A percentile compares a stretch with the other conserved stretches of the same genome.
phyloP scores from a whole-genome alignment of 2,113 vertebrate species.

The Neoarius graeffei region DNA sequence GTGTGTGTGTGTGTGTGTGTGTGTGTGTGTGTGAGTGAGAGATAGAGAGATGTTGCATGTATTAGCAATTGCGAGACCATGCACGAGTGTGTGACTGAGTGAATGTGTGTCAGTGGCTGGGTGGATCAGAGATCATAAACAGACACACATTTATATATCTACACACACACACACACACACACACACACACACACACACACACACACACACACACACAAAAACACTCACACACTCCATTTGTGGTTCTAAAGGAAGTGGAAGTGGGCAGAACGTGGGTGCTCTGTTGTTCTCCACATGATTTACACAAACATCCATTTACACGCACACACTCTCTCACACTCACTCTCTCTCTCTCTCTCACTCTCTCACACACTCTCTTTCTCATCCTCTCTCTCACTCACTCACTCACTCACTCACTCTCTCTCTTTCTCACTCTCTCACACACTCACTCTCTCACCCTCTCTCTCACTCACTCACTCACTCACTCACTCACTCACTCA shows the following conservation, averaged over 20 bases:
- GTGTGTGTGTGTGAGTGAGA: background rate
- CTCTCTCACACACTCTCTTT: background rate
- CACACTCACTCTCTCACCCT: too few species aligned
- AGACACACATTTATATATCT: constrained; percentile 41
- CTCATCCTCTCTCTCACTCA: background rate
- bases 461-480: too few species aligned
- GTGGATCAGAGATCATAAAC: constrained; percentile 49
- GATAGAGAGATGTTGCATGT: too few species aligned
- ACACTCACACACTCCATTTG: constrained; percentile 17
- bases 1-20: constrained; percentile 14
- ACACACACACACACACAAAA: constrained; percentile 25
- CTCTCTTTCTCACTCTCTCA: too few species aligned
- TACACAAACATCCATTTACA: constrained; percentile 24
- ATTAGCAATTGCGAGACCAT: too few species aligned
- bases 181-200: background rate
- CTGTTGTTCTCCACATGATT: constrained; percentile 35
- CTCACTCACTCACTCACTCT: too few species aligned
- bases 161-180: constrained; percentile 20
- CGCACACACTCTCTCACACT: background rate
- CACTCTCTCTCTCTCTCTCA: background rate
- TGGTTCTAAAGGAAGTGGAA: constrained; percentile 53
- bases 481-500: too few species aligned
- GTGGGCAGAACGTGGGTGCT: constrained; percentile 44
- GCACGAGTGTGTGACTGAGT: constrained; percentile 4
- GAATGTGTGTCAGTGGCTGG: constrained; percentile 48